Base-by-base conservation (phyloP, 2,888 invertebrate genomes). In the Ariolimax columbianus region DNA sequence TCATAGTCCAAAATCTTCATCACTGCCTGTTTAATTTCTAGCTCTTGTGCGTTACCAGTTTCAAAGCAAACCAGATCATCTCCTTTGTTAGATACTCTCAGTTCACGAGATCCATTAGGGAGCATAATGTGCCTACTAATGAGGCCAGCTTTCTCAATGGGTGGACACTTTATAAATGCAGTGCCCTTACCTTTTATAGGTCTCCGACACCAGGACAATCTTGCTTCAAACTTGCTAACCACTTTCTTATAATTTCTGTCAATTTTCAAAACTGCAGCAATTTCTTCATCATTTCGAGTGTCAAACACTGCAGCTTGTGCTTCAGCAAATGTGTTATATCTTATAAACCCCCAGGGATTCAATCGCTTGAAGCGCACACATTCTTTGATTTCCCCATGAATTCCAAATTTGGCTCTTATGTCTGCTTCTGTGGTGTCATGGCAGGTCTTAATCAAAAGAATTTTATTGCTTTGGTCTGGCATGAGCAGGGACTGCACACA, bases 331-430 rank as follows among this genome's bases (percentile, higher is more conserved):
- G 82, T 79, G 30, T 38, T 36, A 80, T 90, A 92, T 9, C 89
- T 89, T 14, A 91, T 86, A 77, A 87, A 89, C 1, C 92, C 92
- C 91, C 91, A 91, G 2, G 87, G 82, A 59, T 83, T 79, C 1
- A 63, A 70, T 2, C 84, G 78, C 40, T 87, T 88, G 30, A 85
- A 87, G 19, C 84, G 85, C 17, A 83, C 83, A 77, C 75, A 85
- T 26, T 87, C 77, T 78, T 84, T 83, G 19, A 91, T 86, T 33
- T 89, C 73, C 23, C 90, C 91, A 83, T 89, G 89, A 14, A 70
- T 17, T n/a, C 86, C 84, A 85, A 89, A 90, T 47, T 87, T 88
- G n/a, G 55, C 51, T 43, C 68, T 51, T 4, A 89, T 77, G 11
- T 51, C 77, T 36, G 78, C 79, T 66, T 86, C 84, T 14, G 85